phyloP scores from a whole-genome alignment of 2,797 vertebrate species.

The Enteromius afrohamiltoni region DNA sequence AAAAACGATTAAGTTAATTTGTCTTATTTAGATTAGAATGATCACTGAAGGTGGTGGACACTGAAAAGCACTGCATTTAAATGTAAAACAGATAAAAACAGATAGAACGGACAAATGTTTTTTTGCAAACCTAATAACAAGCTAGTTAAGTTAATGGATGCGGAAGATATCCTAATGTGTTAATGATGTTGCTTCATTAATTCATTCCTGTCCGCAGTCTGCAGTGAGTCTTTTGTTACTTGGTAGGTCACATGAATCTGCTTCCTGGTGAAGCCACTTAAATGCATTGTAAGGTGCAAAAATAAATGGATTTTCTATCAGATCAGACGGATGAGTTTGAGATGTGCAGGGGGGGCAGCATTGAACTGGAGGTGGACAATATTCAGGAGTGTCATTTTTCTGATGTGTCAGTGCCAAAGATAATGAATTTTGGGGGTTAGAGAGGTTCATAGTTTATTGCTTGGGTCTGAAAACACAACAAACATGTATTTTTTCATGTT shows the following conservation, averaged over 20 bases:
- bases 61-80: neutral
- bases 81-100: neutral
- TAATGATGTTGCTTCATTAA: slow-evolving; percentile 45
- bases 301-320: slow-evolving; percentile 34
- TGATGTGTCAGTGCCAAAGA: slow-evolving; percentile 14
- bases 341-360: neutral
- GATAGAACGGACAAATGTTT: neutral
- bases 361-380: slow-evolving; percentile 1
- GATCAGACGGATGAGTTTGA: neutral
- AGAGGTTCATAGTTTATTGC: slow-evolving; percentile 35
- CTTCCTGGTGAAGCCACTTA: slow-evolving; percentile 40
- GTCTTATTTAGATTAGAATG: neutral
- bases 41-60: neutral
- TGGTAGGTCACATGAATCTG: slow-evolving; percentile 19
- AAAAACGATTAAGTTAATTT: neutral
- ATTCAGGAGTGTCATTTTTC: slow-evolving; percentile 37
- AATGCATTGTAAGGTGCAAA: neutral
- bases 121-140: slow-evolving; percentile 12
- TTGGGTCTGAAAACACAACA: neutral
- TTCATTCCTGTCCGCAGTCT: slow-evolving; percentile 23
- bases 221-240: neutral
- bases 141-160: neutral
- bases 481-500: neutral
- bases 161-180: slow-evolving; percentile 27
- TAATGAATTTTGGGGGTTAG: slow-evolving; percentile 17